phyloP scores from a whole-genome alignment of 1,140 invertebrate genomes.

The Aphis craccivora region DNA sequence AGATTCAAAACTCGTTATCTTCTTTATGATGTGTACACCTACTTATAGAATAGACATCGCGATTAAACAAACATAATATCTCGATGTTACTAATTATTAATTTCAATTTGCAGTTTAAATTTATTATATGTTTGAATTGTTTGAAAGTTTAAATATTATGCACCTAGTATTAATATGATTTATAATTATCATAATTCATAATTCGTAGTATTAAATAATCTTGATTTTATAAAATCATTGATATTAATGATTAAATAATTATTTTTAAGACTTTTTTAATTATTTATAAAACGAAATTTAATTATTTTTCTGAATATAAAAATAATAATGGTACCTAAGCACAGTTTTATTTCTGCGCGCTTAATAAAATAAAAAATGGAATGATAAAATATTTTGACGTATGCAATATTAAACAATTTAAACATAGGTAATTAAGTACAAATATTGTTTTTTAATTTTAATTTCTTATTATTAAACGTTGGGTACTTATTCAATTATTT shows the following conservation, averaged over 20 bases:
- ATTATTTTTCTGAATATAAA: neutral
- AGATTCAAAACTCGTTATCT: neutral
- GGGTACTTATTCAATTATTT: too few species aligned
- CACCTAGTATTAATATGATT: neutral
- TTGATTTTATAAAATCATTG: too few species aligned
- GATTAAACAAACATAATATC: neutral
- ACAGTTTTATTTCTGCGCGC: neutral
- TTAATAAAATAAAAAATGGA: neutral
- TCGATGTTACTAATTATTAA: neutral
- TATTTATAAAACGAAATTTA: neutral
- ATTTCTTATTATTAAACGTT: too few species aligned
- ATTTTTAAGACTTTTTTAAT: neutral
- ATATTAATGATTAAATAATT: too few species aligned
- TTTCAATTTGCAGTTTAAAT: neutral
- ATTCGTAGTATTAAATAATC: neutral
- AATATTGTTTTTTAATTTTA: too few species aligned
- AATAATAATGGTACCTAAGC: neutral
- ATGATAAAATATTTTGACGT: too few species aligned
- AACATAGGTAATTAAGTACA: too few species aligned
- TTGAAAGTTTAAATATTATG: constrained; percentile 13
- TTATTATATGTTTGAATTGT: neutral
- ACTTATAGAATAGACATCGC: too few species aligned
- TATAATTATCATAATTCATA: neutral
- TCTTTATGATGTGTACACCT: neutral
- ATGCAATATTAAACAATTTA: too few species aligned